Evolutionary conservation across 92 coral and sea anemone species (phyloP).

Genomic region (Montipora capitata): DNA sequence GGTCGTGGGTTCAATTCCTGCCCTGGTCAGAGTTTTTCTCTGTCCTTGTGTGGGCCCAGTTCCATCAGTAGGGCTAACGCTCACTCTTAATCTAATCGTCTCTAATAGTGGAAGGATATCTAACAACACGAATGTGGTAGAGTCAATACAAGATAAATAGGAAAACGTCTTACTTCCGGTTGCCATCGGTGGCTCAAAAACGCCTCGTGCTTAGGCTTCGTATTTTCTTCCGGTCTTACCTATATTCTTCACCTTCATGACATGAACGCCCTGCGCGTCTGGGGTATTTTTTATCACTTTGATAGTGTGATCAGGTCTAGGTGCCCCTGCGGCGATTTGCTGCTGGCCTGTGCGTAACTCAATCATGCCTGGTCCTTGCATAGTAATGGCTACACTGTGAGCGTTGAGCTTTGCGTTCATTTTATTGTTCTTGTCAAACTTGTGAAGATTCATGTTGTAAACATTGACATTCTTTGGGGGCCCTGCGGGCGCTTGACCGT

Average conservation of each 20-base stretch:
- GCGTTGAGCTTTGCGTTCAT: conserved; percentile 2
- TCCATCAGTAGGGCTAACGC: no score
- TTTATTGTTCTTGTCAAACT: conserved; percentile 16
- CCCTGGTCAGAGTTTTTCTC: no score
- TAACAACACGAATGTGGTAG: no score
- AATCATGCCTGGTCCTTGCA: conserved; percentile 45
- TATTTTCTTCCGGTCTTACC: conserved; percentile 5
- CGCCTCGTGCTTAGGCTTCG: no score
- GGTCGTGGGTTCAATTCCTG: no score
- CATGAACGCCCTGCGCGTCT: not conserved
- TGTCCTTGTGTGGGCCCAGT: no score
- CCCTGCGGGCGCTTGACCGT: not conserved
- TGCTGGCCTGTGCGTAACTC: not conserved
- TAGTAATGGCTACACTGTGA: conserved; percentile 15
- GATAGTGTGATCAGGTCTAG: conserved; percentile 26
- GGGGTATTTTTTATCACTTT: conserved; percentile 15
- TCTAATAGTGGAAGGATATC: no score
- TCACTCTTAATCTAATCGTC: no score
- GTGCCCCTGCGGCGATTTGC: not conserved
- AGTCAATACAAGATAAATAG: no score
- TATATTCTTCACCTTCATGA: conserved; percentile 21
- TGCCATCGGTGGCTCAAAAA: no score
- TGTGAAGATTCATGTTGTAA: not conserved
- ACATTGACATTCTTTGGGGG: conserved; percentile 18
- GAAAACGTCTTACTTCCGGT: no score